Percentiles rank a stretch among this genome's conserved stretches.
phyloP scores from a whole-genome alignment of 2,797 vertebrate genomes.

The Setipinna tenuifilis region DNA sequence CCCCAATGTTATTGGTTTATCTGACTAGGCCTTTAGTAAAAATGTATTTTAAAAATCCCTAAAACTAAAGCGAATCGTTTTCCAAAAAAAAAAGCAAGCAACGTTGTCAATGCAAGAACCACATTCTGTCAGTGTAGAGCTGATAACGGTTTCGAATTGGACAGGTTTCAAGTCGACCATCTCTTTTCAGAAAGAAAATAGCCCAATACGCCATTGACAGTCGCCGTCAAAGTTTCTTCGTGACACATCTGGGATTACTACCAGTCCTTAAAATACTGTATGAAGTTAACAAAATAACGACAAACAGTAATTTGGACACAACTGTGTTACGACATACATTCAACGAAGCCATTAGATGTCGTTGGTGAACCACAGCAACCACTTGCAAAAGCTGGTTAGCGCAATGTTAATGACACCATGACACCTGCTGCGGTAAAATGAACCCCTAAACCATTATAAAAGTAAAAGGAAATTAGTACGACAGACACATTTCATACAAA shows the following conservation, averaged over 20 bases:
- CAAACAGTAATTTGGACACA: not conserved
- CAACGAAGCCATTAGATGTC: not conserved
- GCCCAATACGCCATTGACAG: not conserved
- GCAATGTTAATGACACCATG: not conserved
- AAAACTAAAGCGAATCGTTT: not conserved
- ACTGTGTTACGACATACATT: not conserved
- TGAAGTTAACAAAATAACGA: not conserved
- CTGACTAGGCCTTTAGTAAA: not conserved
- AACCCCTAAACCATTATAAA: not conserved
- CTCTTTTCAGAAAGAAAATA: not conserved
- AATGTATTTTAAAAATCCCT: not conserved
- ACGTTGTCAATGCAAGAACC: too few species aligned
- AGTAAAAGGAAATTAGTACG: not conserved
- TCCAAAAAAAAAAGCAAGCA: too few species aligned
- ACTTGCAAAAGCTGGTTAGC: not conserved
- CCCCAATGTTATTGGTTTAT: not conserved
- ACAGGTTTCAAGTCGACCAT: too few species aligned
- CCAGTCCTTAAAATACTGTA: not conserved
- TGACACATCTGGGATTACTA: slow-evolving; percentile 23
- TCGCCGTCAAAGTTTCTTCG: slow-evolving; percentile 8
- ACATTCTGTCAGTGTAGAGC: not conserved
- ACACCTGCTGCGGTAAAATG: not conserved
- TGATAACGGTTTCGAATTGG: too few species aligned
- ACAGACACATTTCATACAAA: not conserved
- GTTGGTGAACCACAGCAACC: not conserved